Evolutionary conservation across 2,797 vertebrate genomes (phyloP).

Genomic region (Amblyopsis hoosieri): DNA sequence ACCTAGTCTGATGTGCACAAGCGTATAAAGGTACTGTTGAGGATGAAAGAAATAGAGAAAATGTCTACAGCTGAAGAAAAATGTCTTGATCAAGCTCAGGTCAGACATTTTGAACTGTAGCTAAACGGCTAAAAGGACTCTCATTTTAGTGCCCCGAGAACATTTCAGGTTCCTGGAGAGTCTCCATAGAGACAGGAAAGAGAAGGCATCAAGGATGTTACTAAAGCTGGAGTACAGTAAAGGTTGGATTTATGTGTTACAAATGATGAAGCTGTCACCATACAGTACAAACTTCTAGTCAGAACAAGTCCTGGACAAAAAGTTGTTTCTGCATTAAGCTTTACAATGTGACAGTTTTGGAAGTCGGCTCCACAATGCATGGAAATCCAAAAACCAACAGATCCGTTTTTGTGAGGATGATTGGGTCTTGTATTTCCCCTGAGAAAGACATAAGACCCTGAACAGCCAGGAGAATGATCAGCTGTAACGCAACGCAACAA

Average conservation of each 20-base stretch:
- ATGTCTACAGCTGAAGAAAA: constrained; percentile 29
- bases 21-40: neutral
- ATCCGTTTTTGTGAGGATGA: constrained; percentile 38
- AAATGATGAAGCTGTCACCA: no score
- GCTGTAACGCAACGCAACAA: no score
- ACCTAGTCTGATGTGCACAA: constrained; percentile 4
- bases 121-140: constrained; percentile 38
- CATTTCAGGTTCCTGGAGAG: constrained; percentile 57
- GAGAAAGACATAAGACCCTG: constrained; percentile 24
- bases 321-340: no score
- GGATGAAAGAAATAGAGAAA: constrained; percentile 29
- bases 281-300: no score
- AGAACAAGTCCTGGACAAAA: no score
- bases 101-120: constrained; percentile 33
- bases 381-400: constrained; percentile 34
- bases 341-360: no score
- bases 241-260: neutral
- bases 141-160: constrained; percentile 36
- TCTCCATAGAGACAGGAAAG: constrained; percentile 43
- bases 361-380: constrained; percentile 6
- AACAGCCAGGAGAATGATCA: constrained; percentile 2
- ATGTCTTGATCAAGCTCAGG: constrained; percentile 50
- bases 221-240: no score
- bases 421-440: constrained; percentile 23
- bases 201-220: neutral